A percentile compares a stretch with the other conserved stretches of the same genome.
phyloP scores from a whole-genome alignment of 2,888 invertebrate genomes.

The Tachystola acroxantha region DNA sequence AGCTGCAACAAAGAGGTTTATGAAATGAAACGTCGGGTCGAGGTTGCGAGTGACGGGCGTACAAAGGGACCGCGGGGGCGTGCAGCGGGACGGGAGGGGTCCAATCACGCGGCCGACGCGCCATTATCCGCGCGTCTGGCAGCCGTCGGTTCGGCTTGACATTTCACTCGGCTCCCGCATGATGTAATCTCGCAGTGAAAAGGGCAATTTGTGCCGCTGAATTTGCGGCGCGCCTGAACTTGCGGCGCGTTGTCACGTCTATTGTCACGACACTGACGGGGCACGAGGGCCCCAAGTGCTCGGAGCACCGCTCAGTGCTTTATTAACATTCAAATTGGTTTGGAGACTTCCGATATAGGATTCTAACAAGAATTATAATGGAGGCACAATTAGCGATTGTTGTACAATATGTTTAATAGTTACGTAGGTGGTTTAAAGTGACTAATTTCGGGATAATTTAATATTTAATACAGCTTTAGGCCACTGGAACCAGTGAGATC shows the following conservation, averaged over 20 bases:
- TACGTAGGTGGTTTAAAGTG: too few relatives aligned
- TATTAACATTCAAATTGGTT: constrained; percentile 8
- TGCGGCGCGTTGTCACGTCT: constrained; percentile 70
- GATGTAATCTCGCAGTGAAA: constrained; percentile 79
- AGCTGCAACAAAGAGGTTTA: constrained; percentile 86
- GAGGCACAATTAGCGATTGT: too few relatives aligned
- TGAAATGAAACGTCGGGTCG: constrained; percentile 73
- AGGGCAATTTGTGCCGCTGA: constrained; percentile 78
- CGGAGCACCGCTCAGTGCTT: constrained; percentile 16
- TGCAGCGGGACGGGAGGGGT: constrained; percentile 47
- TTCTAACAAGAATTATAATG: background rate
- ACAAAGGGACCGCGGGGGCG: constrained; percentile 66
- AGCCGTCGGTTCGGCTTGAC: constrained; percentile 78
- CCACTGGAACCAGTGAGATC: too few relatives aligned
- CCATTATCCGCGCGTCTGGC: constrained; percentile 78
- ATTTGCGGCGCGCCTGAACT: constrained; percentile 74
- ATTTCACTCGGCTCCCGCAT: constrained; percentile 78
- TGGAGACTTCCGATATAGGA: background rate
- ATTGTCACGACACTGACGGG: constrained; percentile 43
- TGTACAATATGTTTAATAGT: too few relatives aligned
- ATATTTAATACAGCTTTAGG: too few relatives aligned
- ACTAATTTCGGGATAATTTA: too few relatives aligned
- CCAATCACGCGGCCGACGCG: constrained; percentile 78
- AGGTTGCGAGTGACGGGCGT: constrained; percentile 69
- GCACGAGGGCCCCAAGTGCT: constrained; percentile 31